These are phyloP conservation scores for Channallabes apus DNA, from an alignment of 2,797 vertebrate species.

Conservation along the genomic window DNA sequence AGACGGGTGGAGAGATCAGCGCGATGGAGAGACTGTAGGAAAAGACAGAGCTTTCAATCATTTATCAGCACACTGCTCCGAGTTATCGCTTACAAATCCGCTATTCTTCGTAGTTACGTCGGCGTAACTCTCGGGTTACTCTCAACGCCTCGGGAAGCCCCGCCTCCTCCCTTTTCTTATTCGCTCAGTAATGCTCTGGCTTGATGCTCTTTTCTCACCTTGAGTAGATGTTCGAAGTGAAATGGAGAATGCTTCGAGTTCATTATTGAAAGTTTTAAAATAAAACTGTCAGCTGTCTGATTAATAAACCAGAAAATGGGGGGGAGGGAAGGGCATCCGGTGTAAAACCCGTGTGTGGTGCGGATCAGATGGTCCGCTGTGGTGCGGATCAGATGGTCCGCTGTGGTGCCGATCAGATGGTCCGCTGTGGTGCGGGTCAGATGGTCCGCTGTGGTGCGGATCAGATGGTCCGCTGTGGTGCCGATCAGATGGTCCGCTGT, in stretches of 20 bases:
- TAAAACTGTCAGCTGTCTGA: neutral
- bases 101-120: neutral
- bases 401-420: too few species aligned
- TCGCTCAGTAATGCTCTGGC: neutral
- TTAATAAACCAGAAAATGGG: too few species aligned
- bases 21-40: neutral
- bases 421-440: too few species aligned
- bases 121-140: neutral
- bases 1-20: conserved; percentile 22
- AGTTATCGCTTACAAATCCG: neutral
- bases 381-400: too few species aligned
- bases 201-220: neutral
- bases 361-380: too few species aligned
- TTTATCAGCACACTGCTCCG: neutral
- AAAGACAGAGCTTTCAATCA: neutral
- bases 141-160: neutral
- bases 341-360: too few species aligned
- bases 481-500: too few species aligned
- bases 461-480: too few species aligned
- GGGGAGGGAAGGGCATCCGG: too few species aligned
- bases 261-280: neutral
- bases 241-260: neutral
- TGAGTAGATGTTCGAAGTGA: neutral
- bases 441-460: too few species aligned
- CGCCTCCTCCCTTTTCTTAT: neutral